Evolutionary conservation across 2,113 vertebrate genomes (phyloP), one percentile per base, ranked within the genome.

Genomic region (Probosciger aterrimus): DNA sequence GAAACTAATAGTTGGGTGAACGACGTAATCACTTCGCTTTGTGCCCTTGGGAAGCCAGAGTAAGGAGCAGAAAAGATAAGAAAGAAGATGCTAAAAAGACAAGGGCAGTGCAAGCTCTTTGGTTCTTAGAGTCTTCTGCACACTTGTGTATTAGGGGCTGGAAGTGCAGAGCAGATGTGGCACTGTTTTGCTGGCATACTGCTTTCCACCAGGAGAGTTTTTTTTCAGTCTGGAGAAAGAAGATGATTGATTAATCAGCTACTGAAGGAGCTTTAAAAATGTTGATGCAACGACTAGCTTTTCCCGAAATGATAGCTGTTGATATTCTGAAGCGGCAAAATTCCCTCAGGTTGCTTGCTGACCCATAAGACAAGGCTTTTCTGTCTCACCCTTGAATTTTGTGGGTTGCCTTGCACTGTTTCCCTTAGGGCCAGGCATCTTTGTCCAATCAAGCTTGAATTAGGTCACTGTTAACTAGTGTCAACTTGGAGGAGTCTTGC

Each of bases 391-490:
- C 65, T 65, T 7, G 31, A 62, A 67, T 94, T 71, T 41, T 62
- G 88, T 37, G 92, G 82, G 67, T 81, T 90, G 82, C 71, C 73
- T 47, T 57, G 82, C 41, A 62, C 64, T 84, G 8, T 62, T 78
- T 57, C 83, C 83, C 92, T 84, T 85, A 41, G 86, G 92, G 92
- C 93, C 77, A 71, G 83, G 95, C 96, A 93, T 57, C 86, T 94
- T 84, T 71, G 92, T 31, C 94, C 88, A 70, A 82, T 59, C 74
- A 62, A 92, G 85, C 85, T 89, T 20, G 65, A 96, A 94, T 94
- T 95, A 96, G 96, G 95, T 94, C 96, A 93, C 91, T 73, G 80
- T 57, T 76, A 92, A 90, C 86, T 84, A 76, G 83, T 86, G 90
- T 94, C 82, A 77, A 4, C 80, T 94, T 91, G 95, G 96, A 96